These are phyloP conservation scores for Epirrita christyi DNA, from an alignment of 2,888 invertebrate genomes.

Conservation along the genomic window DNA sequence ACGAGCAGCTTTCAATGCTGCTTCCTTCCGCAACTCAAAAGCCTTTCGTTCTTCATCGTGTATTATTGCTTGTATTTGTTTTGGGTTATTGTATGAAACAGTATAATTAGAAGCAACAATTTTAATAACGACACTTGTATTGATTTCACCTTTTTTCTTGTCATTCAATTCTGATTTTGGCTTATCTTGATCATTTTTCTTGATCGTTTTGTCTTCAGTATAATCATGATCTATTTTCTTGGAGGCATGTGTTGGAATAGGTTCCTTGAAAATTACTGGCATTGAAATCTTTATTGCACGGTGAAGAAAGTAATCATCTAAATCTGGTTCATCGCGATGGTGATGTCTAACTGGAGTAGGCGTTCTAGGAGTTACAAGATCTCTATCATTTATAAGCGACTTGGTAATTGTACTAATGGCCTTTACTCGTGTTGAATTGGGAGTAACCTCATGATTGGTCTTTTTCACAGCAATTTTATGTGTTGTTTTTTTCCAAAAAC, in stretches of 20 bases:
- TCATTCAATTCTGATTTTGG: background rate
- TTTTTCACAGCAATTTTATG: constrained; percentile 1
- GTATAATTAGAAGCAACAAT: constrained; percentile 6
- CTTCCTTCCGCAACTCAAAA: background rate
- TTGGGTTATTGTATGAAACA: background rate
- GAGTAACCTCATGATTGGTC: background rate
- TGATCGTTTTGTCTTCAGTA: background rate
- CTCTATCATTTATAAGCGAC: background rate
- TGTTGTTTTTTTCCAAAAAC: background rate
- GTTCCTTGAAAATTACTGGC: constrained; percentile 21
- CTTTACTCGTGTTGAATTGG: too few relatives aligned
- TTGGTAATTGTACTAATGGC: background rate
- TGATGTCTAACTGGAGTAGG: constrained; percentile 1
- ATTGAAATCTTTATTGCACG: constrained; percentile 20
- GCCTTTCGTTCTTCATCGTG: constrained; percentile 2
- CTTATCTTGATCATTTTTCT: background rate
- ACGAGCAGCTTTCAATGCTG: background rate
- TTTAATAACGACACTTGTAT: constrained; percentile 4
- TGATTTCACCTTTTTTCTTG: background rate
- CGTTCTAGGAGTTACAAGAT: background rate
- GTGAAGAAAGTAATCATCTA: constrained; percentile 16
- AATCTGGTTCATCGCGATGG: constrained; percentile 1
- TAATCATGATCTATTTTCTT: background rate
- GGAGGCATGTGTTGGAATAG: constrained; percentile 2
- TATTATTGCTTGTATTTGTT: background rate